Evolutionary conservation across 2,797 vertebrate genomes (phyloP).

Genomic region (Sebastes vulpes): DNA sequence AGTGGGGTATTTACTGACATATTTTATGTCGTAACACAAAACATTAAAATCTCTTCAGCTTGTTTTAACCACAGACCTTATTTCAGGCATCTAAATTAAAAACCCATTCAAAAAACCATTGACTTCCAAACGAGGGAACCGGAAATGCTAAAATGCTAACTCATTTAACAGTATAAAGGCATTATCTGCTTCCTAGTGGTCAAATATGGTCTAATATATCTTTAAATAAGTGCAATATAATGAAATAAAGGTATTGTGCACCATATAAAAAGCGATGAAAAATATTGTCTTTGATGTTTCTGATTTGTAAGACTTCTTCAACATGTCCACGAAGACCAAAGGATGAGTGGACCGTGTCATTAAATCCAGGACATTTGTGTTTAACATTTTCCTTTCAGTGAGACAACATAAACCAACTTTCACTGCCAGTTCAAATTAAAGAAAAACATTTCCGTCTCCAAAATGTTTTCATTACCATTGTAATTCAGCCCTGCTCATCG

Average conservation of each 20-base stretch:
- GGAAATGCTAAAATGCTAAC: too few species aligned
- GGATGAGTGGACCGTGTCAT: background rate
- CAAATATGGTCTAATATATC: background rate
- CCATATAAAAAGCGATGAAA: background rate
- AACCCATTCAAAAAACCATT: too few species aligned
- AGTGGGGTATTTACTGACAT: too few species aligned
- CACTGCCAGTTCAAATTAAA: constrained; percentile 37
- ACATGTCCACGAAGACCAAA: background rate
- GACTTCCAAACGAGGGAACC: too few species aligned
- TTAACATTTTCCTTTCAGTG: constrained; percentile 18
- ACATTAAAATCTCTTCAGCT: too few species aligned
- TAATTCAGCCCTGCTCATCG: constrained; percentile 20
- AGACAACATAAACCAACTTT: constrained; percentile 28
- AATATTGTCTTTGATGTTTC: background rate
- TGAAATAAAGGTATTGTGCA: background rate
- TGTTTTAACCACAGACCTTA: too few species aligned
- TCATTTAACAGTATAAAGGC: too few species aligned
- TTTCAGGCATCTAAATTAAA: too few species aligned
- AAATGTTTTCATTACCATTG: constrained; percentile 41
- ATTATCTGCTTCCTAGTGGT: background rate
- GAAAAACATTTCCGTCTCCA: constrained; percentile 19
- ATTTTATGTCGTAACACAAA: too few species aligned
- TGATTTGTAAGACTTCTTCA: background rate
- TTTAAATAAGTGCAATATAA: background rate
- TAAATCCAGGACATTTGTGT: constrained; percentile 1